These are phyloP conservation scores for Drosophila incognita DNA, from an alignment of 2,888 invertebrate species.

Conservation along the genomic window DNA sequence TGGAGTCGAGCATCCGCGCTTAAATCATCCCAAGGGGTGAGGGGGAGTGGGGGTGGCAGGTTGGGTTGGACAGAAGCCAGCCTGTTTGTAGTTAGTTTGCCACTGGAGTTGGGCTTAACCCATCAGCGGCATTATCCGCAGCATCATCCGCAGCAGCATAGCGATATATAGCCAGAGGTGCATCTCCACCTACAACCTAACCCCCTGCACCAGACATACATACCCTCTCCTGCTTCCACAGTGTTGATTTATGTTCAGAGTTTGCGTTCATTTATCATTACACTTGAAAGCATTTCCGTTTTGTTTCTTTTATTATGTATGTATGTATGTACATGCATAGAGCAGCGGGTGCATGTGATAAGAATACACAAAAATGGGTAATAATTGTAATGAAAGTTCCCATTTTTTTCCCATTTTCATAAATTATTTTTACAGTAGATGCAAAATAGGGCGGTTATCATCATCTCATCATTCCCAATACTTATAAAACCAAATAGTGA, in stretches of 20 bases:
- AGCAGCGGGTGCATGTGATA: not conserved
- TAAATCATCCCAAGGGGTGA: constrained; percentile 64
- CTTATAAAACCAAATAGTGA: constrained; percentile 31
- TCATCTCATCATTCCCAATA: constrained; percentile 49
- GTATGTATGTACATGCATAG: constrained; percentile 43
- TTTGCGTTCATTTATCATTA: constrained; percentile 79
- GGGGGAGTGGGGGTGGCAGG: not conserved
- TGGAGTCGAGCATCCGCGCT: constrained; percentile 70
- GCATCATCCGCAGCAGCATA: constrained; percentile 38
- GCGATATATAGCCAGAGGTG: constrained; percentile 44
- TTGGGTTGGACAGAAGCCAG: constrained; percentile 32
- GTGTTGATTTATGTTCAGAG: constrained; percentile 76
- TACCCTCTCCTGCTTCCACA: not conserved
- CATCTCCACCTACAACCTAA: constrained; percentile 8
- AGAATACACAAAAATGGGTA: constrained; percentile 53
- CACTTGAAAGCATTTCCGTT: constrained; percentile 78
- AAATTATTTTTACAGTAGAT: constrained; percentile 50
- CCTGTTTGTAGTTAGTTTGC: constrained; percentile 69
- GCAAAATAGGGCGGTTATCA: constrained; percentile 69
- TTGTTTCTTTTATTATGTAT: constrained; percentile 60
- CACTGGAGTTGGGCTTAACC: constrained; percentile 75
- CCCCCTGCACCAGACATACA: not conserved
- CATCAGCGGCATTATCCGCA: constrained; percentile 53
- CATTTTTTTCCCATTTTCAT: constrained; percentile 5
- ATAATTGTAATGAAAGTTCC: constrained; percentile 69